Base-by-base conservation (phyloP, 2,113 vertebrate species). In the Falcunculus frontatus region DNA sequence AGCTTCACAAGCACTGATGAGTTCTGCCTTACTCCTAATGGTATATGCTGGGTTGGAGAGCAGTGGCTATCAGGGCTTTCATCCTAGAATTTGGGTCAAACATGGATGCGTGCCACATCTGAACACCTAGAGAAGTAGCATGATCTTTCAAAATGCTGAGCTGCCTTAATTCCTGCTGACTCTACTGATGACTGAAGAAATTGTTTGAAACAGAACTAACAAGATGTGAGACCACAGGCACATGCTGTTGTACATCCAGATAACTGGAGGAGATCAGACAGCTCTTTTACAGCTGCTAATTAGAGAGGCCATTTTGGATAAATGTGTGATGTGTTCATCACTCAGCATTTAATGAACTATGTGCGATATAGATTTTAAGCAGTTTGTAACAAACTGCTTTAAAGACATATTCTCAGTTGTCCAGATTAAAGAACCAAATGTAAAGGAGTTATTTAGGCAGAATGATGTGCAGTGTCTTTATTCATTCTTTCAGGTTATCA, bases 371-470 rank as follows among this genome's bases (percentile, higher is more conserved):
- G 49, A 65, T 83, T 88, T 91, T 92, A 56, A 76, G 78, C 7
- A 0, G 53, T 65, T 83, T 80, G 63, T 59, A 86, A 56, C 39
- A 55, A 94, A 90, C 23, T 59, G 37, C 55, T 93, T 92, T 85
- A 80, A 73, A 90, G 78, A 56, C 33, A 16, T 65, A 41, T 85
- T 94, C 37, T 77, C 55, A 63, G 46, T 56, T 67, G 23, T 55
- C 88, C 60, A 89, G 63, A 73, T 92, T 83, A 96, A 97, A 91
- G 78, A 94, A 89, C 4, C 22, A 49, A 72, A 90, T 75, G 87
- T 11, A 79, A 89, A 87, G 86, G 33, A 67, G 13, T 13, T 49
- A 52, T 85, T 93, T 79, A 84, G 53, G 41, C 13, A 64, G 9
- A 57, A 82, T 72, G 44, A 79, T n/a, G 23, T 32, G 44, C 53